Conservation (phyloP, 2,888 invertebrate genomes). For the Adineta ricciae region DNA sequence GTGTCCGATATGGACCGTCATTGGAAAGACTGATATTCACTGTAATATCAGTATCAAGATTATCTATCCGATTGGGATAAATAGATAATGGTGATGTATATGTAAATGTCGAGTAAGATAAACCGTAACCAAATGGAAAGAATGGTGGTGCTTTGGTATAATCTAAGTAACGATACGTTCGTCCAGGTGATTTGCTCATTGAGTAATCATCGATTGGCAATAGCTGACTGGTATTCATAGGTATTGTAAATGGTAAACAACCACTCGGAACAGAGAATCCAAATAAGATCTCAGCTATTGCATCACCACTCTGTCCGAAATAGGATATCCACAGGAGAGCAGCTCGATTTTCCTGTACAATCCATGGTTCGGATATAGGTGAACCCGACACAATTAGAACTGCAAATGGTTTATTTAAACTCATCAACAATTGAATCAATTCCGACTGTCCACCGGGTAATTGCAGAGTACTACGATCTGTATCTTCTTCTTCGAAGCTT, state of each 20-base stretch:
- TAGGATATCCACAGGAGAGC: background rate
- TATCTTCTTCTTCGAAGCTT: slow-evolving; percentile 23
- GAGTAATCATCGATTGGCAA: background rate
- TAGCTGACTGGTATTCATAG: background rate
- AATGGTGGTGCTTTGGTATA: slow-evolving; percentile 29
- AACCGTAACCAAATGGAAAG: slow-evolving; percentile 36
- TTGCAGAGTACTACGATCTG: background rate
- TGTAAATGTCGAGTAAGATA: slow-evolving; percentile 37
- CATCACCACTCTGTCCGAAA: background rate
- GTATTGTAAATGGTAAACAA: slow-evolving; percentile 9
- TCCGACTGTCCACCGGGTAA: slow-evolving; percentile 10
- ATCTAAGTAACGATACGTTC: background rate
- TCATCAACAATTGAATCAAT: background rate
- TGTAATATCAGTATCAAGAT: slow-evolving; percentile 1
- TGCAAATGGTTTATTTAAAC: slow-evolving; percentile 16
- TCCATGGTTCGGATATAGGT: background rate
- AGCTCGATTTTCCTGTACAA: background rate
- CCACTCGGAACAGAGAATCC: background rate
- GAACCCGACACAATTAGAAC: background rate
- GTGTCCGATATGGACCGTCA: background rate
- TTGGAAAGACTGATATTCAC: background rate
- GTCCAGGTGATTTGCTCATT: background rate
- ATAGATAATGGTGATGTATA: slow-evolving; percentile 11
- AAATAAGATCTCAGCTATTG: background rate
- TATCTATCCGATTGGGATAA: background rate